Percentiles rank a stretch among this genome's conserved stretches.
phyloP scores from a whole-genome alignment of 2,113 vertebrate species.

The Panurus biarmicus region DNA sequence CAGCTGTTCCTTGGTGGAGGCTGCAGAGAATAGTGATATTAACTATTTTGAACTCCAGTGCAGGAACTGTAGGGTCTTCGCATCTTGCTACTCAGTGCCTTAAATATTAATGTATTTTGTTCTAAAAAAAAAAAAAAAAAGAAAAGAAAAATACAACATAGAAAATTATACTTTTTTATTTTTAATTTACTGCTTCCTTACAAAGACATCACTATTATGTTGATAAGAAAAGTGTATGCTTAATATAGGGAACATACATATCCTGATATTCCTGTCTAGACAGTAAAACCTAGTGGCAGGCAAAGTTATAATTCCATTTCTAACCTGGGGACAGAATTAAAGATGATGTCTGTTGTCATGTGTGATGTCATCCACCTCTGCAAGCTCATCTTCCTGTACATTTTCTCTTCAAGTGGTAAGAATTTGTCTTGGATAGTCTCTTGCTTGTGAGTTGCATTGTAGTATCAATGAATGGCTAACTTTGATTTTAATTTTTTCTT shows the following conservation, averaged over 20 bases:
- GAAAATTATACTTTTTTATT: not conserved
- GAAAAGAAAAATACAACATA: not conserved
- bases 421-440: not conserved
- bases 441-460: not conserved
- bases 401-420: not conserved
- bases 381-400: not conserved
- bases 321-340: not conserved
- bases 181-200: not conserved
- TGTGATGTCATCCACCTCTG: not conserved
- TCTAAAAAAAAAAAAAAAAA: not conserved
- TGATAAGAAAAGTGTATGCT: not conserved
- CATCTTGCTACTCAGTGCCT: not conserved
- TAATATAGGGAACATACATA: not conserved
- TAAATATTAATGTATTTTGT: not conserved
- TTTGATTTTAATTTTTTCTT: constrained; percentile 5
- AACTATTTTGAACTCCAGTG: not conserved
- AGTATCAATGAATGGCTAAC: not conserved
- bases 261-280: not conserved
- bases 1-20: not conserved
- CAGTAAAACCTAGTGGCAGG: not conserved
- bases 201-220: not conserved
- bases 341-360: not conserved
- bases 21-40: not conserved
- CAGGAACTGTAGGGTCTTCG: not conserved
- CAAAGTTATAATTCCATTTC: not conserved